Evolutionary conservation across 2,113 vertebrate species (phyloP).

Genomic region (Phrynosoma platyrhinos): DNA sequence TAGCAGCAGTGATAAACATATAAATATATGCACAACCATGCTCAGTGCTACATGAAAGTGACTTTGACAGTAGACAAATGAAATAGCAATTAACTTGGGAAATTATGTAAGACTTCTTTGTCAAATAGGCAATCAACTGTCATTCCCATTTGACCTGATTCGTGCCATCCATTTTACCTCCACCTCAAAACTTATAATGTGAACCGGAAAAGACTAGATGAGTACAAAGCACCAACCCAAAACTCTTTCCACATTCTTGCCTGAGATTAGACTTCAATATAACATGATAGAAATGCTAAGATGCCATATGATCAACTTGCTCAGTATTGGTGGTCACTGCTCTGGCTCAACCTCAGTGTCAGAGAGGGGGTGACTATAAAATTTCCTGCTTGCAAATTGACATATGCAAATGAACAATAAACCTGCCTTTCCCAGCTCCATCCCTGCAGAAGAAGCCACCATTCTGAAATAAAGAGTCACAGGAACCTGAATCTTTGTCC

Average conservation of each 20-base stretch:
- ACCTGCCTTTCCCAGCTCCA: not conserved
- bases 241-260: not conserved
- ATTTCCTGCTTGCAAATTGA: not conserved
- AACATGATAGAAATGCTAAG: not conserved
- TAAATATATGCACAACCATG: slow-evolving; percentile 1
- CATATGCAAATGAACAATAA: not conserved
- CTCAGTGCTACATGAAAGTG: not conserved
- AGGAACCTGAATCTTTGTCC: not conserved
- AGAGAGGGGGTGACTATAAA: not conserved
- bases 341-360: not conserved
- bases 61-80: slow-evolving; percentile 16
- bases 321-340: not conserved
- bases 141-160: slow-evolving; percentile 6
- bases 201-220: not conserved
- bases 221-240: not conserved
- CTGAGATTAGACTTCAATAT: not conserved
- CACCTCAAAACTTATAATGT: too few relatives aligned
- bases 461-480: not conserved
- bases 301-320: not conserved
- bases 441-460: not conserved
- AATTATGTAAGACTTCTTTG: not conserved
- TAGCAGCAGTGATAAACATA: slow-evolving; percentile 1
- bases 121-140: not conserved
- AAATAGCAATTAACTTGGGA: slow-evolving; percentile 1
- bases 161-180: not conserved